Evolutionary conservation across 2,888 invertebrate species (phyloP).

Genomic region (Onchidella celtica): DNA sequence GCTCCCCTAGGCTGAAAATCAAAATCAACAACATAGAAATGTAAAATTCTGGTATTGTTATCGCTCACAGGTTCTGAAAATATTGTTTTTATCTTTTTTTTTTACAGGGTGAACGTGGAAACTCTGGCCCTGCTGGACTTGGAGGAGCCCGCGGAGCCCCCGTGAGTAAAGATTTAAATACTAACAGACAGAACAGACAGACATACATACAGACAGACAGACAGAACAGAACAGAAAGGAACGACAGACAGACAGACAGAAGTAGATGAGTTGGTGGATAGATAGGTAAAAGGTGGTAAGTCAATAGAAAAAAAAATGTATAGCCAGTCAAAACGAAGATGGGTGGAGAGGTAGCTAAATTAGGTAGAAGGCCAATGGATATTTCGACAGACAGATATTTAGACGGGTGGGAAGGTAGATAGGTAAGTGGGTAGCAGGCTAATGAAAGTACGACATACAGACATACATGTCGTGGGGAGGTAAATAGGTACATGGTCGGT

Average conservation of each 20-base stretch:
- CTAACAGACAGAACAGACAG: background rate
- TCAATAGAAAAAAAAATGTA: no score
- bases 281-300: no score
- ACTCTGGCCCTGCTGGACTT: slow-evolving; percentile 85
- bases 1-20: no score
- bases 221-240: background rate
- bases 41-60: no score
- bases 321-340: no score
- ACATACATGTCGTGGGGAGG: no score
- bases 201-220: background rate
- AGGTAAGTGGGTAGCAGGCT: background rate
- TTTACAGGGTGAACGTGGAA: slow-evolving; percentile 83
- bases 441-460: background rate
- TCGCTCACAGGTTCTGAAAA: no score
- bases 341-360: no score
- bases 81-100: slow-evolving; percentile 18
- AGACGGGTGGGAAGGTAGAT: background rate
- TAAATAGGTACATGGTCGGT: no score
- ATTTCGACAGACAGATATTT: background rate
- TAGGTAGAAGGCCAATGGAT: no score
- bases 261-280: no score
- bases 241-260: background rate
- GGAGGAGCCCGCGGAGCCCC: slow-evolving; percentile 63
- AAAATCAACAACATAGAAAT: no score
- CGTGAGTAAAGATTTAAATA: slow-evolving; percentile 55